These are phyloP conservation scores for Drosophila eugracilis DNA, from an alignment of 1,140 invertebrate species.

Conservation along the genomic window DNA sequence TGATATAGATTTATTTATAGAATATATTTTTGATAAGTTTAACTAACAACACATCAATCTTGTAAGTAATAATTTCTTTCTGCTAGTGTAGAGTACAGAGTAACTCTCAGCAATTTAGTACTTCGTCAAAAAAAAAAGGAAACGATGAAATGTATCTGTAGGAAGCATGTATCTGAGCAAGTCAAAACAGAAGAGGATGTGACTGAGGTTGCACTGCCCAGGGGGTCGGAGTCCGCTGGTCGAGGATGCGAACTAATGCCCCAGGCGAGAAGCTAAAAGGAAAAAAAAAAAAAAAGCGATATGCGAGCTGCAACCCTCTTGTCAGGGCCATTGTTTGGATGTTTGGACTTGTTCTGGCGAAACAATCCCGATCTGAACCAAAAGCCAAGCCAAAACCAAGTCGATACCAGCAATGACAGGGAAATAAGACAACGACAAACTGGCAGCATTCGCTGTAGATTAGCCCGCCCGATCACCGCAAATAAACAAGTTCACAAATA, in stretches of 20 bases:
- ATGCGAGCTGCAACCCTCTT: constrained; percentile 47
- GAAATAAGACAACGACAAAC: constrained; percentile 54
- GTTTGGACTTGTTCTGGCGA: constrained; percentile 29
- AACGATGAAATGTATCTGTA: constrained; percentile 20
- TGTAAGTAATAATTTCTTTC: no score
- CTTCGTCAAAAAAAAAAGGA: constrained; percentile 23
- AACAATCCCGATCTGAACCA: constrained; percentile 22
- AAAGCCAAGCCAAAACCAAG: constrained; percentile 11
- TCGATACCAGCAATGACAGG: constrained; percentile 39
- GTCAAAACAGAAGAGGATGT: constrained; percentile 28
- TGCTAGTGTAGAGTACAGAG: constrained; percentile 15
- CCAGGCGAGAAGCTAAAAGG: constrained; percentile 11
- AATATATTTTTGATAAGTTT: no score
- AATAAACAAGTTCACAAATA: constrained; percentile 65
- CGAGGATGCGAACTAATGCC: constrained; percentile 38
- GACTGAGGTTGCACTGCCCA: constrained; percentile 41
- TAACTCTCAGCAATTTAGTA: constrained; percentile 26
- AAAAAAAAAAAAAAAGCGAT: constrained; percentile 9
- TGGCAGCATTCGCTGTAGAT: constrained; percentile 57
- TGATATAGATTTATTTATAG: no score
- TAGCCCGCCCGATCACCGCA: constrained; percentile 48
- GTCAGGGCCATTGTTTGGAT: constrained; percentile 48
- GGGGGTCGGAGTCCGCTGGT: constrained; percentile 36
- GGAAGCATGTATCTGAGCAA: constrained; percentile 44
- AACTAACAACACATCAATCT: no score